Base-by-base conservation (phyloP, 2,888 invertebrate genomes). In the Aelia acuminata region DNA sequence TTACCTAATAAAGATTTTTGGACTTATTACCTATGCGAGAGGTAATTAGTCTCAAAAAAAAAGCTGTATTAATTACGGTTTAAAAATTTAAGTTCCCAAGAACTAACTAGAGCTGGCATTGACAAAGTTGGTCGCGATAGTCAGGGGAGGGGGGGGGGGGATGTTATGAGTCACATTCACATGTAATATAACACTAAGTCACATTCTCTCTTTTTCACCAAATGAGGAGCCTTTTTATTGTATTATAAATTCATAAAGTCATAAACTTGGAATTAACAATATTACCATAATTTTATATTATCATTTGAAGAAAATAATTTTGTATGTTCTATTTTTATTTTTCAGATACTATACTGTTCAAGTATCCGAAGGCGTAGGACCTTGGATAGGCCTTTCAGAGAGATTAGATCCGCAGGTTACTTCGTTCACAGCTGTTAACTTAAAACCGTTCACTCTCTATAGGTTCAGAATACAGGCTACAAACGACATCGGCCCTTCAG, bases 401-500 rank as follows among this genome's bases (percentile, higher is more conserved):
- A 94, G 97, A 87, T 96, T 98, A 1, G 97, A 98, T 92, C 97
- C 98, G 0, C 94, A 95, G 90, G 94, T 96, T 15, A 97, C 96
- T 0, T 97, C 97, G 0, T 98, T 97, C 92, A 98, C 97, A 0
- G 97, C 97, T 0, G 94, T 95, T 15, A 95, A 95, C 85, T 93
- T 99, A 84, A 96, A 96, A 91, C 98, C 99, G 0, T 97, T 96
- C 92, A 97, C 98, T 0, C 94, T 95, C 0, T 99, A 99, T 92
- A 96, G 96, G 91, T 98, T 99, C 93, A 94, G 98, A 85, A 97
- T 99, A 90, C 96, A 98, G 92, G 98, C 98, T 0, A 97, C 97
- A 20, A 99, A 99, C 92, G 99, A 99, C 92, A 96, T 98, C 88
- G 98, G 98, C 0, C 97, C 97, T 0, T 98, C 98, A 91, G 94